Percentiles rank a stretch among this genome's conserved stretches.
These are phyloP conservation scores for Patella pellucida DNA, from an alignment of 2,888 invertebrate species.

Conservation along the genomic window DNA sequence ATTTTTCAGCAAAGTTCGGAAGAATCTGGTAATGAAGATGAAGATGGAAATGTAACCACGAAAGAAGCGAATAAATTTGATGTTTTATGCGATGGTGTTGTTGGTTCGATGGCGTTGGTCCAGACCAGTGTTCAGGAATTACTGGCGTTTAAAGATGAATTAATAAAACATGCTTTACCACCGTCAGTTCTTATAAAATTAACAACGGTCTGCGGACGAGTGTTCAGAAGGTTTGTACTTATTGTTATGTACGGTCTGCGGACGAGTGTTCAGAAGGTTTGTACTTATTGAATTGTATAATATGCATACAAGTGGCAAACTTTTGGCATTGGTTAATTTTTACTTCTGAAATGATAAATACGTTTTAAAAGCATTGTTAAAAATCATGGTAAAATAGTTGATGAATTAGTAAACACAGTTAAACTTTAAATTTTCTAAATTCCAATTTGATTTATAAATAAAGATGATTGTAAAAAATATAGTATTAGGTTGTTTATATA, in stretches of 20 bases:
- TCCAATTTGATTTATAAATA: neutral
- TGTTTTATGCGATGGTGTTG: constrained; percentile 67
- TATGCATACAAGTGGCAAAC: too few relatives aligned
- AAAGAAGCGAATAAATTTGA: constrained; percentile 69
- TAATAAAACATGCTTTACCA: constrained; percentile 66
- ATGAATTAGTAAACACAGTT: too few relatives aligned
- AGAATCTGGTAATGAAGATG: constrained; percentile 47
- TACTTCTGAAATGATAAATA: too few relatives aligned
- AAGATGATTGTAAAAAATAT: neutral
- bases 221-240: constrained; percentile 63
- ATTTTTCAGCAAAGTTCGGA: constrained; percentile 26
- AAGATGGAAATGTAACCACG: constrained; percentile 46
- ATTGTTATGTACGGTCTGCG: too few relatives aligned
- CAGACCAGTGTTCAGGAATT: constrained; percentile 66
- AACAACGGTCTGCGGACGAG: constrained; percentile 62
- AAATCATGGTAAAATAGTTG: too few relatives aligned
- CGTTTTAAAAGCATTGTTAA: too few relatives aligned
- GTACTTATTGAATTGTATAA: too few relatives aligned
- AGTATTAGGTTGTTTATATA: neutral
- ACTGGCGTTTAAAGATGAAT: constrained; percentile 68
- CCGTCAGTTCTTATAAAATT: constrained; percentile 65
- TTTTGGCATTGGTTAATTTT: too few relatives aligned
- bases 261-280: too few relatives aligned
- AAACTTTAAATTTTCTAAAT: neutral
- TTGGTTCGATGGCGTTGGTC: constrained; percentile 63